Evolutionary conservation across 30 jellyfish, hydroid and myxozoan genomes (phyloP).

Genomic region (Hydractinia echinata): DNA sequence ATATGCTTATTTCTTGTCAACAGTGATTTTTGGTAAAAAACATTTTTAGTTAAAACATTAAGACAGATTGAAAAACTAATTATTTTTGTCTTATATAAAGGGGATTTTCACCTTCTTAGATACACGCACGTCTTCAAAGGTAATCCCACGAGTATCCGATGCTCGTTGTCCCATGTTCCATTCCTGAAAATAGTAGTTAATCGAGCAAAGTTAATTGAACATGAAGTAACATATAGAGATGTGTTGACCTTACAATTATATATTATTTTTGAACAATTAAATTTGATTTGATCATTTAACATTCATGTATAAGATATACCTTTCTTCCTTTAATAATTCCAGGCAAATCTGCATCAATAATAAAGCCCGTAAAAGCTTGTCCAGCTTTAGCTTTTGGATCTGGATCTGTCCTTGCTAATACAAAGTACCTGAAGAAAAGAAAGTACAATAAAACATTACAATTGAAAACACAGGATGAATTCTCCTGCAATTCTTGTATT

Average conservation of each 20-base stretch:
- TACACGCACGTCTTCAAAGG: constrained; percentile 92
- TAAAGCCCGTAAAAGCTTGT: constrained; percentile 80
- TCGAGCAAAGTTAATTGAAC: no score
- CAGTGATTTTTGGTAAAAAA: no score
- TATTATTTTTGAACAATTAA: no score
- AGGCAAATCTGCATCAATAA: constrained; percentile 86
- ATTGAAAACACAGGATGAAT: not conserved
- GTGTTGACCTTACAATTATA: no score
- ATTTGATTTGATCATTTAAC: no score
- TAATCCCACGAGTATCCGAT: constrained; percentile 89
- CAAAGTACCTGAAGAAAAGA: constrained; percentile 71
- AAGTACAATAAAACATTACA: not conserved
- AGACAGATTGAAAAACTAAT: no score
- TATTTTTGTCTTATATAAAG: no score
- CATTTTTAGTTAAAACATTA: no score
- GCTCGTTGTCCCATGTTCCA: constrained; percentile 96
- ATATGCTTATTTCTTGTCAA: no score
- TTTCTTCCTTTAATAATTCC: constrained; percentile 83
- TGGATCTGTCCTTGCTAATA: constrained; percentile 74
- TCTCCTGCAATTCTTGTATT: not conserved
- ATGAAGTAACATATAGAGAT: no score
- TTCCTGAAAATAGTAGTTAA: constrained; percentile 43
- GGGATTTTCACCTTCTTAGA: constrained; percentile 58
- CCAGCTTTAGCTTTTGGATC: constrained; percentile 72
- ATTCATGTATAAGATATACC: constrained; percentile 30